Evolutionary conservation across 2,113 vertebrate genomes (phyloP), one percentile per base, ranked within the genome.

Genomic region (Macquaria ambigua): DNA sequence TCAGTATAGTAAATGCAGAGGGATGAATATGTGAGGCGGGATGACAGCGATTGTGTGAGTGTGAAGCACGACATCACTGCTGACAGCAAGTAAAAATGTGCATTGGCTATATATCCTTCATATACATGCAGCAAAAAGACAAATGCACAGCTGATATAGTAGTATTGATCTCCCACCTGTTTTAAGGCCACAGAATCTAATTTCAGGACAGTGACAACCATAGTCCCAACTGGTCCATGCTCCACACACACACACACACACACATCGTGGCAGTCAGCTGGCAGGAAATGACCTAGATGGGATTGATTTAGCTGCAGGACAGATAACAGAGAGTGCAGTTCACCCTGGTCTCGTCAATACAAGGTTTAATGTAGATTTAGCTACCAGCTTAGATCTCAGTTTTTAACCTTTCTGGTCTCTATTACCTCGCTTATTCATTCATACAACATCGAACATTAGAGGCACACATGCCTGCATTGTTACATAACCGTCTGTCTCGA

Each of bases 211-310:
- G 28, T 2, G 72, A 78, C 74, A 31, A 18, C 43, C 61, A 34
- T 20, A 37, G 4, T 52, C 71, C 25, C 28, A 83, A 68, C 72
- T 70, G 58, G 63, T 58, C 31, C 76, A 50, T 31, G 58, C 72
- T 66, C 12, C 58, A 53, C 43, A 4, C 43, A 46, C 41, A 43
- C 39, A 39, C 39, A 78, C 75, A 71, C 80, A 64, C 21, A 39
- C 14, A 21, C 21, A 72, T 20, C 1, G 6, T 71, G 25, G 61
- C 63, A 79, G 56, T 67, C 79, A 71, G 63, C 73, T 83, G 85
- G 81, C 77, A 59, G 75, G 66, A 68, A 77, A 76, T 91, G 92
- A 93, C 91, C 92, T 91, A 93, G 77, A 92, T 94, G 88, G 77
- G 91, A 90, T 91, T 89, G 87, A 90, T 93, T 91, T 73, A 88